phyloP scores from a whole-genome alignment of 2,888 invertebrate genomes.

The Sarcophaga carnaria region DNA sequence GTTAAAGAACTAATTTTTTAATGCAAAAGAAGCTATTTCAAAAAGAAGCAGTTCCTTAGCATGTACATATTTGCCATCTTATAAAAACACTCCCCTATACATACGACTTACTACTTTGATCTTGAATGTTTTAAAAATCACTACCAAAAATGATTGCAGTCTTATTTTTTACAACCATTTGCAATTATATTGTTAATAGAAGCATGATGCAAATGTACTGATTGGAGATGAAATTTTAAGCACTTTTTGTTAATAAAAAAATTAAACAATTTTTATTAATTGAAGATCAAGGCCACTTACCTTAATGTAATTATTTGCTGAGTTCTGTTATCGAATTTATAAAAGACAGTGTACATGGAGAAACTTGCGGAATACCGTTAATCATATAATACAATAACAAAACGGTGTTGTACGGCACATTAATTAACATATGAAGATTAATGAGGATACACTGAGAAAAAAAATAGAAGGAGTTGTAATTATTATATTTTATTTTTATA shows the following conservation, averaged over 20 bases:
- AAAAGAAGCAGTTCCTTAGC: too few species aligned
- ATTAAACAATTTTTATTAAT: neutral
- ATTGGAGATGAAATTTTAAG: too few species aligned
- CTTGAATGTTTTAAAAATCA: too few species aligned
- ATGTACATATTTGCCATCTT: too few species aligned
- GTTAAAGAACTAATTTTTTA: too few species aligned
- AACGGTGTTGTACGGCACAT: neutral
- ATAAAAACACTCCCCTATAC: too few species aligned
- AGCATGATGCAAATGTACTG: neutral
- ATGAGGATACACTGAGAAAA: constrained; percentile 5
- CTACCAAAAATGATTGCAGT: too few species aligned
- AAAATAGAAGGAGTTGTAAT: neutral
- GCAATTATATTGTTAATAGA: neutral
- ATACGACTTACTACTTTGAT: too few species aligned
- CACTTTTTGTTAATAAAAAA: too few species aligned
- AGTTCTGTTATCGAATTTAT: constrained; percentile 65
- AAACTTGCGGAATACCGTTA: constrained; percentile 58
- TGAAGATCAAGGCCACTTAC: constrained; percentile 41
- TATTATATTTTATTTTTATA: neutral
- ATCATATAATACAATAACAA: constrained; percentile 20
- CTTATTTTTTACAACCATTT: too few species aligned
- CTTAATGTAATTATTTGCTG: constrained; percentile 60
- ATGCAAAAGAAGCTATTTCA: too few species aligned
- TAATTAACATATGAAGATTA: constrained; percentile 45
- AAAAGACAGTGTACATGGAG: constrained; percentile 64